These are phyloP conservation scores for Acutogordius australiensis DNA, from an alignment of 2,888 invertebrate genomes.

Conservation along the genomic window DNA sequence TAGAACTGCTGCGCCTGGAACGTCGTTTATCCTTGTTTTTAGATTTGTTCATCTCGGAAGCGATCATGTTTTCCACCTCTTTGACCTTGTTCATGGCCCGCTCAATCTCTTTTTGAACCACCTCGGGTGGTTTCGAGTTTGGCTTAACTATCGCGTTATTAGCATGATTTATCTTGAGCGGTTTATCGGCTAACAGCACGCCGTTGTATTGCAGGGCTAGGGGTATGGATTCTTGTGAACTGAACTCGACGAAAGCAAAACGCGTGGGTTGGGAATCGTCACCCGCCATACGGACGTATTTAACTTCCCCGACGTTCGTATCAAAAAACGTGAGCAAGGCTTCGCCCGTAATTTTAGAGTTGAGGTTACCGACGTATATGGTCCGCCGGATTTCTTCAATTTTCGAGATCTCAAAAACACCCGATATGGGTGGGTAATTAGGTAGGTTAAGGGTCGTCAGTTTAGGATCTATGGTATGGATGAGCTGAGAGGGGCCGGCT, in stretches of 20 bases:
- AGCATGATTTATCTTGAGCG: slow-evolving; percentile 48
- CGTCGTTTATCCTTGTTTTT: background rate
- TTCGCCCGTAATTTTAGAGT: slow-evolving; percentile 35
- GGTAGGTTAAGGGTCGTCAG: slow-evolving; percentile 43
- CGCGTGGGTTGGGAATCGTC: slow-evolving; percentile 32
- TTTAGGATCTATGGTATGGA: slow-evolving; percentile 50
- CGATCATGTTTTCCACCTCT: slow-evolving; percentile 72
- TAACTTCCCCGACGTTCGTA: slow-evolving; percentile 32
- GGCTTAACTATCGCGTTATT: slow-evolving; percentile 57
- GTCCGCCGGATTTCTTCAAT: slow-evolving; percentile 87
- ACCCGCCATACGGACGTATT: slow-evolving; percentile 67
- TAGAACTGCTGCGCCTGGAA: background rate
- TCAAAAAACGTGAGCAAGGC: slow-evolving; percentile 62
- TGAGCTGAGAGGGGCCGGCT: slow-evolving; percentile 12
- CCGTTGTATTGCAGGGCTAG: slow-evolving; percentile 51
- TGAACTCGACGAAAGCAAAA: slow-evolving; percentile 65
- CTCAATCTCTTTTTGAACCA: slow-evolving; percentile 72
- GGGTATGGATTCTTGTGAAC: slow-evolving; percentile 58
- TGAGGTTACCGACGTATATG: slow-evolving; percentile 50
- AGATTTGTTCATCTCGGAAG: slow-evolving; percentile 38
- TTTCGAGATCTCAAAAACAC: slow-evolving; percentile 33
- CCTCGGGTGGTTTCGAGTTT: slow-evolving; percentile 73
- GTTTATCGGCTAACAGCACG: slow-evolving; percentile 34
- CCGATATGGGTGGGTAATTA: slow-evolving; percentile 60
- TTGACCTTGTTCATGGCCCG: slow-evolving; percentile 85